Percentiles rank a stretch among this genome's conserved stretches.
phyloP scores from a whole-genome alignment of 2,113 vertebrate species.

The Oreochromis niloticus region DNA sequence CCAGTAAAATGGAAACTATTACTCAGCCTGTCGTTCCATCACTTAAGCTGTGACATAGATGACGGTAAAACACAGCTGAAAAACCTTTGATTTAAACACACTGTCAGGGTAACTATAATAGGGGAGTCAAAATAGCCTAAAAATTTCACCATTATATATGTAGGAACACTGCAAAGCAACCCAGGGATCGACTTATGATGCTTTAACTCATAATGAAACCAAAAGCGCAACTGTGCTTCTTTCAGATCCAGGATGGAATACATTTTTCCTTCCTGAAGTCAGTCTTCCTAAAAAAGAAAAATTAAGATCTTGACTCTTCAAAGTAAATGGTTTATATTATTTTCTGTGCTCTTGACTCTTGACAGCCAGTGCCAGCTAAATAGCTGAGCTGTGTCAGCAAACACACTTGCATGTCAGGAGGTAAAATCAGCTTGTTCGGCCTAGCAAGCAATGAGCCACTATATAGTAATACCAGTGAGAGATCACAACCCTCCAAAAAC shows the following conservation, averaged over 20 bases:
- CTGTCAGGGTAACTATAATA: neutral
- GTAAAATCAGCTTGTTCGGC: slow-evolving; percentile 11
- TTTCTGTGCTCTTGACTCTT: neutral
- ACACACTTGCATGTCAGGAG: neutral
- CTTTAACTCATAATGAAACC: neutral
- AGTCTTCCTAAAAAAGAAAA: neutral
- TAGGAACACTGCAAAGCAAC: neutral
- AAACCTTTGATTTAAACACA: neutral
- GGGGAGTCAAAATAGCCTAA: neutral
- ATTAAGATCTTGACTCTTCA: neutral
- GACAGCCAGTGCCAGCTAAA: neutral
- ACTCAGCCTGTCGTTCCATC: neutral
- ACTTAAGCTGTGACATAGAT: neutral
- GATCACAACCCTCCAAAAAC: neutral
- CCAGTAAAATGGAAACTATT: neutral
- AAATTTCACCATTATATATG: neutral
- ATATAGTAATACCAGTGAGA: slow-evolving; percentile 2
- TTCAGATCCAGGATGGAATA: neutral
- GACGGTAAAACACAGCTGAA: neutral
- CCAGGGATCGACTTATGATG: neutral
- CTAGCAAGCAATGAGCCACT: slow-evolving; percentile 8
- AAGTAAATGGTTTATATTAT: neutral
- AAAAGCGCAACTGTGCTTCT: neutral
- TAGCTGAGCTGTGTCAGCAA: neutral
- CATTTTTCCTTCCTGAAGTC: neutral